Conservation (phyloP, 1,140 invertebrate species). For the Aphelenchoides avenae region DNA sequence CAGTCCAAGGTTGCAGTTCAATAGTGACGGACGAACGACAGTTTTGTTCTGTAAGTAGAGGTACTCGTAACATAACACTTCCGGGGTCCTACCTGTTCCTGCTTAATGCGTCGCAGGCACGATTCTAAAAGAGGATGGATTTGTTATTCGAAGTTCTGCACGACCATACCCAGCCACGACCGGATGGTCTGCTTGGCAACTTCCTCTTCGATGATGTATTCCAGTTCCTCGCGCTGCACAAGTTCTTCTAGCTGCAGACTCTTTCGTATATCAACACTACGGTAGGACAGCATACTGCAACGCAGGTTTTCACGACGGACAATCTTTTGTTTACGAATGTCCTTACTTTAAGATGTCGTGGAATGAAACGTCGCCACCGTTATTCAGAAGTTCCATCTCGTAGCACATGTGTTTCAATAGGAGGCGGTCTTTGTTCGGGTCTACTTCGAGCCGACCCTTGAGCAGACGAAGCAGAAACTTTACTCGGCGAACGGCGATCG, state of each 20-base stretch:
- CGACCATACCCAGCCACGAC: conserved; percentile 59
- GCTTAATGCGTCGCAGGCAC: conserved; percentile 43
- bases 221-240: conserved; percentile 92
- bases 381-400: conserved; percentile 90
- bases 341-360: conserved; percentile 94
- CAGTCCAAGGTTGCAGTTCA: no score
- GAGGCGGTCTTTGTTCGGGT: conserved; percentile 91
- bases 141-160: no score
- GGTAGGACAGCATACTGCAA: conserved; percentile 91
- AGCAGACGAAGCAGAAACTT: conserved; percentile 67
- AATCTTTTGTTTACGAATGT: background rate
- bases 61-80: no score
- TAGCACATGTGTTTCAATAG: conserved; percentile 99
- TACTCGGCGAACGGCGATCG: conserved; percentile 81
- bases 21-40: no score
- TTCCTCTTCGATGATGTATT: conserved; percentile 98
- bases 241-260: conserved; percentile 95
- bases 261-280: conserved; percentile 97
- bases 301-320: no score
- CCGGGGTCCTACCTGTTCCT: conserved; percentile 36
- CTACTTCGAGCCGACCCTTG: conserved; percentile 85
- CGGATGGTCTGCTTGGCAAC: conserved; percentile 96
- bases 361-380: conserved; percentile 98
- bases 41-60: no score
- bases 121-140: conserved; percentile 53